Conservation (phyloP, 2,888 invertebrate genomes). For the Digitonthophagus gazella region DNA sequence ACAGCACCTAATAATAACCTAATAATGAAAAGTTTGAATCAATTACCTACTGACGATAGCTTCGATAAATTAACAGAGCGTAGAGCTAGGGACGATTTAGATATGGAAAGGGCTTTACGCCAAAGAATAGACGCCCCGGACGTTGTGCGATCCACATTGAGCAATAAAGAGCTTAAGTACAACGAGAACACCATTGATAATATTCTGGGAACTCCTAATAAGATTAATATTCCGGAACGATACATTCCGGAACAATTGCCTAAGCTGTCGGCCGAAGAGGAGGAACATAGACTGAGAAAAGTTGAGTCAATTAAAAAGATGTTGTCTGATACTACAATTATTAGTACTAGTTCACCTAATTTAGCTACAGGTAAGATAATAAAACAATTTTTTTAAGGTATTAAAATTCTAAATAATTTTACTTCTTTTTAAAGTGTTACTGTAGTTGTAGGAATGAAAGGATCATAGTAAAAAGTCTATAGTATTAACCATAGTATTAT, state of each 20-base stretch:
- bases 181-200: slow-evolving; percentile 84
- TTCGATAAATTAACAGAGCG: slow-evolving; percentile 48
- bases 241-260: slow-evolving; percentile 90
- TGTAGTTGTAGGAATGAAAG: too few relatives aligned
- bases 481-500: too few relatives aligned
- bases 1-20: slow-evolving; percentile 70
- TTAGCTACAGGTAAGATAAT: slow-evolving; percentile 31
- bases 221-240: slow-evolving; percentile 88
- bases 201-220: slow-evolving; percentile 81
- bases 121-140: slow-evolving; percentile 78
- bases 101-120: slow-evolving; percentile 81
- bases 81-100: slow-evolving; percentile 78
- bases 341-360: slow-evolving; percentile 47
- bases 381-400: neutral
- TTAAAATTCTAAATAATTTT: neutral
- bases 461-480: too few relatives aligned
- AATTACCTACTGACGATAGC: slow-evolving; percentile 42
- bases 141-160: slow-evolving; percentile 80
- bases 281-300: slow-evolving; percentile 78
- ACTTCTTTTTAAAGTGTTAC: too few relatives aligned
- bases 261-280: slow-evolving; percentile 81
- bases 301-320: slow-evolving; percentile 90
- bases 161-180: slow-evolving; percentile 63
- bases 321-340: slow-evolving; percentile 70
- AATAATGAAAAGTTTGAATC: slow-evolving; percentile 46